Conservation (phyloP, 2,888 invertebrate species). For the Caenorhabditis drosophilae region DNA sequence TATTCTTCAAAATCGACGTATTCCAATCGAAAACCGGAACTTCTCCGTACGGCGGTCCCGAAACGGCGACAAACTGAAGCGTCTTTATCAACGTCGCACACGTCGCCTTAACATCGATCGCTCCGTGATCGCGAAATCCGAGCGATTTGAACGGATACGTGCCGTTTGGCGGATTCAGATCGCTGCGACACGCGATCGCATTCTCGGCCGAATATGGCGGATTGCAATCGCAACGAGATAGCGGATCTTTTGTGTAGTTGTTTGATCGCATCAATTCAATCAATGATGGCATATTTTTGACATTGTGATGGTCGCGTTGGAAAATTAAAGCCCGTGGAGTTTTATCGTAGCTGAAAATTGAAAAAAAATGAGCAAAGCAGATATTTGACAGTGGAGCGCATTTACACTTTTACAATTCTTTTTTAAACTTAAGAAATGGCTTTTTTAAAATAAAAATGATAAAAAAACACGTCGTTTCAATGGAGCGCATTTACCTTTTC, state of each 20-base stretch:
- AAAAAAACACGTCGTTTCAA: too few species aligned
- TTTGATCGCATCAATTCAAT: constrained; percentile 77
- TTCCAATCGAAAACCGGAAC: constrained; percentile 81
- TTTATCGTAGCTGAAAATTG: constrained; percentile 55
- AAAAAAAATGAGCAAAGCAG: too few species aligned
- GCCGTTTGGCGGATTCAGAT: constrained; percentile 78
- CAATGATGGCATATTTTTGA: constrained; percentile 75
- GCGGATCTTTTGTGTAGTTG: constrained; percentile 77
- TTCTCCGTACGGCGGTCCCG: constrained; percentile 74
- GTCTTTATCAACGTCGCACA: constrained; percentile 53
- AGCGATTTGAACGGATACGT: constrained; percentile 78
- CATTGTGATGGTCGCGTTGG: constrained; percentile 74
- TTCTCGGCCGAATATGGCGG: constrained; percentile 80
- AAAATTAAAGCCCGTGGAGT: constrained; percentile 69
- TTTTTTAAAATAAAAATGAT: too few species aligned
- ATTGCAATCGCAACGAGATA: constrained; percentile 76
- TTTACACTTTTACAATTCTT: too few species aligned
- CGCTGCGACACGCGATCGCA: constrained; percentile 78
- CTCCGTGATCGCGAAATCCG: constrained; percentile 77
- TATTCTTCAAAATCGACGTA: constrained; percentile 74
- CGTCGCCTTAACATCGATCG: constrained; percentile 76
- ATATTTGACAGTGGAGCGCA: too few species aligned
- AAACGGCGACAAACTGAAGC: constrained; percentile 74
- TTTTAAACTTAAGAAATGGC: too few species aligned
- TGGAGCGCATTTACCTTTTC: too few species aligned